Percentiles rank a stretch among this genome's conserved stretches.
Conservation (phyloP, 2,113 vertebrate genomes). For the Corythaixoides concolor region DNA sequence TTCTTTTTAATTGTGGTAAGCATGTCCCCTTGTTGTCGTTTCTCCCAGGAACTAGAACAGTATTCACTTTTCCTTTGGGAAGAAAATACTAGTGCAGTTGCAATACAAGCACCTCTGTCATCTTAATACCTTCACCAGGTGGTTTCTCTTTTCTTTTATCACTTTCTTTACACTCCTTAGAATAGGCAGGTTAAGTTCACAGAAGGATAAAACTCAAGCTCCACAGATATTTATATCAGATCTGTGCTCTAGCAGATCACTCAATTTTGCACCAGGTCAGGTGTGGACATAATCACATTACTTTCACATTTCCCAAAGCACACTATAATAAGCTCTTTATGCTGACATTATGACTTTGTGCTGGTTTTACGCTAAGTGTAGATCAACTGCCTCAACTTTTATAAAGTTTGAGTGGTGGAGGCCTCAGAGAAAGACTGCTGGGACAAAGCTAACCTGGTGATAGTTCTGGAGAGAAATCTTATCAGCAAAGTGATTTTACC, state of each 20-base stretch:
- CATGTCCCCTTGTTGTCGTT: neutral
- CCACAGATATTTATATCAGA: neutral
- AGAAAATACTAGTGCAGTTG: neutral
- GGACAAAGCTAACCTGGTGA: neutral
- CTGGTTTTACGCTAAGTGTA: neutral
- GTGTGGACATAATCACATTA: neutral
- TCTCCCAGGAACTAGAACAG: neutral
- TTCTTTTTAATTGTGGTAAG: neutral
- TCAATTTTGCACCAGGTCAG: neutral
- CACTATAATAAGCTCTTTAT: neutral
- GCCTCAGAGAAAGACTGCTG: neutral
- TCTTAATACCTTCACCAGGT: neutral
- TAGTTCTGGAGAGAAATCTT: neutral
- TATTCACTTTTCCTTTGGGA: neutral
- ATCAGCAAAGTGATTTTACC: neutral
- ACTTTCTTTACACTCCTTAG: neutral
- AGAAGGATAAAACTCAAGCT: neutral
- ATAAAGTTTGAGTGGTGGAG: neutral
- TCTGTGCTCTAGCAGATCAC: neutral
- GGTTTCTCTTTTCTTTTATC: neutral
- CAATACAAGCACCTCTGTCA: neutral
- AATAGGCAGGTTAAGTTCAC: neutral
- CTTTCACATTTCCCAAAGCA: neutral
- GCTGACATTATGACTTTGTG: neutral
- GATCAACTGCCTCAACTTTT: neutral